Evolutionary conservation across 2,113 vertebrate genomes (phyloP), one percentile per base, ranked within the genome.

Genomic region (Stictonetta naevosa): DNA sequence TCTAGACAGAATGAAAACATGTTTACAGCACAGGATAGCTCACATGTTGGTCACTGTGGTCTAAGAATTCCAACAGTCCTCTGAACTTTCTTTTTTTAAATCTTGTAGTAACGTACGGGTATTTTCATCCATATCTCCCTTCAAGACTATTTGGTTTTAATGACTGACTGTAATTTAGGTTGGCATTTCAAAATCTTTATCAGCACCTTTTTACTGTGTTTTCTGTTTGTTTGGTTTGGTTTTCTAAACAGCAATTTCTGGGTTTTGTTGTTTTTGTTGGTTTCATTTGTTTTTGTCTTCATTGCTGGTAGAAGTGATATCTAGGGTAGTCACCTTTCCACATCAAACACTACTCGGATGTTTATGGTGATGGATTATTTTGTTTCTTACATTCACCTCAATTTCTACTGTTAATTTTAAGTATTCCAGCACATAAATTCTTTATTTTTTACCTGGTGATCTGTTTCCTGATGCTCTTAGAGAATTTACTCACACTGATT

Each of bases 11-110:
- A 5, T 31, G 17, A 81, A 66, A 87, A 19, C 15, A 44, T 3
- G 7, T 17, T 33, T 17, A 20, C 2, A 66, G 34, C 26, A 74
- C 11, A 62, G 13, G 3, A 7, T 4, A 83, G 31, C 33, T 73
- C 85, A 40, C 4, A 0, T 16, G 29, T 0, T n/a, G 9, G 26
- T 20, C 28, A 64, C 10, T 3, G 4, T 64, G 13, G 11, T 21
- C 33, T 12, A 29, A 4, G 8, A 11, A 36, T 10, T 68, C 34
- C 29, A 42, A 56, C 2, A 42, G 38, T 1, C 14, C 42, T 52
- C 48, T 42, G 8, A 71, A 40, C 2, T 15, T 64, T 8, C 23
- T 38, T 36, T 34, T 21, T 34, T 58, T 71, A 60, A 3, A 80
- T 59, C 29, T 23, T 79, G 3, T 16, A 72, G 8, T 38, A 60